A percentile compares a stretch with the other conserved stretches of the same genome.
Conservation (phyloP, 2,888 invertebrate genomes). For the Lymantria monacha region DNA sequence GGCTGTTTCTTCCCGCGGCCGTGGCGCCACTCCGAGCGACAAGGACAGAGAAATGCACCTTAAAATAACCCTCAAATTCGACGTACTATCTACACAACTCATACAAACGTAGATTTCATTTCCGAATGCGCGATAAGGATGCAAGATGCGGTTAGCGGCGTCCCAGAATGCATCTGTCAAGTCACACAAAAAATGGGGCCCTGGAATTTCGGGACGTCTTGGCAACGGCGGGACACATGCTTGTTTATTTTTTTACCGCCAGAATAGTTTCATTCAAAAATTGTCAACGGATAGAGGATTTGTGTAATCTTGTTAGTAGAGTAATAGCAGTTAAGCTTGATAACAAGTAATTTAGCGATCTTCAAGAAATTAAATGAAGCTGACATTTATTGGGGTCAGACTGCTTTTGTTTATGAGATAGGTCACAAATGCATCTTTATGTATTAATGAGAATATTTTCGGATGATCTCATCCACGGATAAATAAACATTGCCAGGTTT, state of each 20-base stretch:
- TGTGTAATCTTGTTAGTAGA: slow-evolving; percentile 76
- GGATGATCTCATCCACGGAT: not conserved
- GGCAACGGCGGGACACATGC: slow-evolving; percentile 66
- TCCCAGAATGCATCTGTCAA: slow-evolving; percentile 80
- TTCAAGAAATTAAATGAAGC: slow-evolving; percentile 40
- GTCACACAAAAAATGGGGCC: slow-evolving; percentile 71
- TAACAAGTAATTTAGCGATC: slow-evolving; percentile 66
- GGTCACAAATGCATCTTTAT: slow-evolving; percentile 21
- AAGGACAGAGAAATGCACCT: slow-evolving; percentile 70
- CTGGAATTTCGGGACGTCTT: slow-evolving; percentile 79
- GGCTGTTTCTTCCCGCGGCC: slow-evolving; percentile 48
- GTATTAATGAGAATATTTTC: not conserved
- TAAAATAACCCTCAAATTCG: slow-evolving; percentile 75
- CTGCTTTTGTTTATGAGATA: slow-evolving; percentile 22
- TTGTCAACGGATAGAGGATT: slow-evolving; percentile 74
- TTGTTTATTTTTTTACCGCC: slow-evolving; percentile 71
- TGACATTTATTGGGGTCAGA: slow-evolving; percentile 47
- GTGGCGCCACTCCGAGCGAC: slow-evolving; percentile 74
- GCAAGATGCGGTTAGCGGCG: slow-evolving; percentile 78
- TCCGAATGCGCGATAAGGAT: slow-evolving; percentile 71
- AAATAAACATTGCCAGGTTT: not conserved
- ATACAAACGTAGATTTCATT: slow-evolving; percentile 63
- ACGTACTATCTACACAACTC: slow-evolving; percentile 56
- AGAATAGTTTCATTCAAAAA: slow-evolving; percentile 78
- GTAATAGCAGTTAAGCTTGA: slow-evolving; percentile 60